Base-by-base conservation (phyloP, 2,113 vertebrate species). In the Muscicapa adusta region DNA sequence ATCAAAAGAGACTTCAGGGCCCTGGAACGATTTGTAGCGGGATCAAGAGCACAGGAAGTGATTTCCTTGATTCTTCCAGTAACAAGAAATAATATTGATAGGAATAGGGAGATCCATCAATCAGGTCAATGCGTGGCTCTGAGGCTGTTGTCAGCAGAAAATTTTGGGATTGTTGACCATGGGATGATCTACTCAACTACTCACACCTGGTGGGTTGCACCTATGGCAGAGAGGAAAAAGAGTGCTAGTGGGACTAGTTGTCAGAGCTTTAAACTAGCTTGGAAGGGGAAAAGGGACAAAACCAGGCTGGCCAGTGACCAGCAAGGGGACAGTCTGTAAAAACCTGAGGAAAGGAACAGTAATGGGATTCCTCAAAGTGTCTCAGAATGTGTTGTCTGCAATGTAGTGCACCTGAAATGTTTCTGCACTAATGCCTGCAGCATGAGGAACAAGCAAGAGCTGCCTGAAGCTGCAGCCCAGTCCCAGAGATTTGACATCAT, bases 381-480 rank as follows among this genome's bases (percentile, higher is more conserved):
- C 29, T 29, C 34, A 48, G 31, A 34, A 40, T 18, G 6, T 24
- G 15, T 5, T 85, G 15, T 5, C 29, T 34, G 6, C 16, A 24
- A 19, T 24, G 36, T 4, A 48, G 29, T 7, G 24, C 24, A 14
- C 29, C 6, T 74, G 18, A 18, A 47, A n/a, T n/a, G 2, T 31
- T 34, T 66, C 31, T 31, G 25, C 31, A 7, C 2, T 42, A 25
- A 40, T 48, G 29, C 8, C 29, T 4, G 2, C 29, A 66, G 29
- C 18, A 23, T 19, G 10, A 40, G 12, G 6, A 85, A 8, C 18
- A 48, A 74, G 29, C 1, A 29, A 34, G 16, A 17, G 70, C 8
- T 19, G 18, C 3, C 15, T 0, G 0, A 43, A 48, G 24, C 16
- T 31, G 5, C 17, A 6, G 9, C 19, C 12, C 8, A 31, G 19